phyloP scores from a whole-genome alignment of 2,888 invertebrate genomes.

The Sepioteuthis lessoniana region DNA sequence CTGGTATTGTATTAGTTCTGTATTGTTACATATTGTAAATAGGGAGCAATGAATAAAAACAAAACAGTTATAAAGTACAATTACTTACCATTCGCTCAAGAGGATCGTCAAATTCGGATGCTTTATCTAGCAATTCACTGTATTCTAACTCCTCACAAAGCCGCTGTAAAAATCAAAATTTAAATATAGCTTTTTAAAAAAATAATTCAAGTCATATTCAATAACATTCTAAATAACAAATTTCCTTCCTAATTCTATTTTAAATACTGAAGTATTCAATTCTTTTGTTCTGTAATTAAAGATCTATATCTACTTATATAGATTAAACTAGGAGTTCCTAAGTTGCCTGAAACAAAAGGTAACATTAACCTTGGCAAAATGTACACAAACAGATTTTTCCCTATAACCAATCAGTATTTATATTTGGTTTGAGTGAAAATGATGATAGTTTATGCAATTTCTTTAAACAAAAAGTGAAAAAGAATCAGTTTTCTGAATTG shows the following conservation, averaged over 20 bases:
- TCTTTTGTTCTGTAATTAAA: background rate
- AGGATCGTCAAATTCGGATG: constrained; percentile 81
- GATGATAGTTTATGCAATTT: no score
- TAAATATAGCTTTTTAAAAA: background rate
- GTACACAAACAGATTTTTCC: no score
- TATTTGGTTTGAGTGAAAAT: no score
- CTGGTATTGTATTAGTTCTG: no score
- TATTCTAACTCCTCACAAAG: constrained; percentile 90
- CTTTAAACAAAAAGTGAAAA: no score
- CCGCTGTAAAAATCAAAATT: constrained; percentile 77
- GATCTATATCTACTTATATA: background rate
- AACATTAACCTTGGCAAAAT: no score
- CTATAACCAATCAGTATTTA: no score
- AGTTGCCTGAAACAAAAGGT: no score
- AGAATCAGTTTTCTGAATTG: no score
- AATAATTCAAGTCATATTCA: background rate
- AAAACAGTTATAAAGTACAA: background rate
- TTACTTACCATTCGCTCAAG: constrained; percentile 82
- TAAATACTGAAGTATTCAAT: background rate
- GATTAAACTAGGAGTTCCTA: background rate
- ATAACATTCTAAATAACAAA: background rate
- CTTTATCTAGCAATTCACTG: constrained; percentile 85
- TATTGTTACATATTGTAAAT: no score
- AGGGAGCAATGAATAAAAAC: background rate
- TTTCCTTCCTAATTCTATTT: background rate